A percentile compares a stretch with the other conserved stretches of the same genome.
Evolutionary conservation across 23 tunicate genomes (phyloP).

Genomic region (Botrylloides violaceus): DNA sequence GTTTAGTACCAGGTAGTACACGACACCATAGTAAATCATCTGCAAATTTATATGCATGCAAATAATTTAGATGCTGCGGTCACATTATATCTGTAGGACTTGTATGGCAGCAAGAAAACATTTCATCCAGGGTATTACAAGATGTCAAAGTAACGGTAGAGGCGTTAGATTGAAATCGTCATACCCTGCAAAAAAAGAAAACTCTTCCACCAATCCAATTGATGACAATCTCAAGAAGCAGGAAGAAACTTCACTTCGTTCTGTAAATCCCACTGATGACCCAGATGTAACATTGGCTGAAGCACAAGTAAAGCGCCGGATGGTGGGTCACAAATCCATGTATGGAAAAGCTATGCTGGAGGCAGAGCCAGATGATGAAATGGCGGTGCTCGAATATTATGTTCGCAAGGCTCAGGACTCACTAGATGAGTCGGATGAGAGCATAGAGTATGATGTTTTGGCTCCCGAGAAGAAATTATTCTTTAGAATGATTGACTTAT

Average conservation of each 20-base stretch:
- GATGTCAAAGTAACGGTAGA: too few species aligned
- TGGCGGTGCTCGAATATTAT: constrained; percentile 49
- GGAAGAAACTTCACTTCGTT: background rate
- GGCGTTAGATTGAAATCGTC: too few species aligned
- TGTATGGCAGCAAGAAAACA: too few species aligned
- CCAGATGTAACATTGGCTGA: constrained; percentile 5
- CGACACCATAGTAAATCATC: too few species aligned
- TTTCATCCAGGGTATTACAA: too few species aligned
- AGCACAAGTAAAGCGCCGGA: background rate
- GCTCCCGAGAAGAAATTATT: constrained; percentile 58
- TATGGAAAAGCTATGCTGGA: background rate
- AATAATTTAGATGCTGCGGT: too few species aligned
- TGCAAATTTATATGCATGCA: too few species aligned
- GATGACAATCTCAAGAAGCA: too few species aligned
- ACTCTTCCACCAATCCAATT: too few species aligned
- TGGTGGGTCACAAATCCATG: constrained; percentile 6
- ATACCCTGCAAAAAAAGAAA: too few species aligned
- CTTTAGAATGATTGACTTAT: constrained; percentile 76
- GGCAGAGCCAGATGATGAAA: constrained; percentile 27
- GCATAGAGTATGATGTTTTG: constrained; percentile 56
- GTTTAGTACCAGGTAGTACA: too few species aligned
- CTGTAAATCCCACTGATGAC: background rate
- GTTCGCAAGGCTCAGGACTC: constrained; percentile 59
- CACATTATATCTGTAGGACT: too few species aligned
- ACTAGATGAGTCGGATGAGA: constrained; percentile 49